Conservation (phyloP, 2,888 invertebrate genomes). For the Cryptophagus acutangulus region DNA sequence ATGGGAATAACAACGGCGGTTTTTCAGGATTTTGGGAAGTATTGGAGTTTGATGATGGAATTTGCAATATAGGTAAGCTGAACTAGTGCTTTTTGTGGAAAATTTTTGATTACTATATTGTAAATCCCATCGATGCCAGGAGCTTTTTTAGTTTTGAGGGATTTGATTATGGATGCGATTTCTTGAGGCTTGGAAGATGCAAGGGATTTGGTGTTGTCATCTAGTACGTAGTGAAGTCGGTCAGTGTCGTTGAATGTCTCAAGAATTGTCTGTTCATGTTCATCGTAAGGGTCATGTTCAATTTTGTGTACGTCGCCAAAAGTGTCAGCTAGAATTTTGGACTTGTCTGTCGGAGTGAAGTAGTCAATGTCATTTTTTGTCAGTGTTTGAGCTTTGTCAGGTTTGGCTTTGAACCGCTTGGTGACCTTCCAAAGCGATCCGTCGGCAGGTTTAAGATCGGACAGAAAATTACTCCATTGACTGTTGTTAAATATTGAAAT, state of each 20-base stretch:
- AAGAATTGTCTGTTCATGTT: not conserved
- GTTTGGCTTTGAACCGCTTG: constrained; percentile 1
- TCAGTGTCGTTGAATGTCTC: too few relatives aligned
- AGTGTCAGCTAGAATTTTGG: not conserved
- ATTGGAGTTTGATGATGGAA: constrained; percentile 6
- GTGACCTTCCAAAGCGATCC: constrained; percentile 1
- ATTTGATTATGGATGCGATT: constrained; percentile 2
- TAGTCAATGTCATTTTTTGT: not conserved
- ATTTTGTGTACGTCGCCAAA: not conserved
- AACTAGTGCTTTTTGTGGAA: constrained; percentile 3
- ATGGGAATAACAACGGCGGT: constrained; percentile 3
- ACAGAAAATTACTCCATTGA: constrained; percentile 3
- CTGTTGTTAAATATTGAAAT: not conserved
- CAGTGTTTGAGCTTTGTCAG: not conserved
- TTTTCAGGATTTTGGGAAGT: constrained; percentile 6
- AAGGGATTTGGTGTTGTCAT: not conserved
- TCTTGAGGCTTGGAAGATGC: not conserved
- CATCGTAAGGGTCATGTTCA: not conserved
- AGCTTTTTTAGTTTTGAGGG: constrained; percentile 3
- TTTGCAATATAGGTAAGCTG: constrained; percentile 4
- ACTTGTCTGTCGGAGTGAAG: not conserved
- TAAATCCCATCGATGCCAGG: constrained; percentile 5
- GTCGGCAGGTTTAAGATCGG: not conserved
- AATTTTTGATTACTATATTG: constrained; percentile 5
- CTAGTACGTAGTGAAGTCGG: not conserved